Evolutionary conservation across 2,888 invertebrate genomes (phyloP).

Genomic region (Orthosia cruda): DNA sequence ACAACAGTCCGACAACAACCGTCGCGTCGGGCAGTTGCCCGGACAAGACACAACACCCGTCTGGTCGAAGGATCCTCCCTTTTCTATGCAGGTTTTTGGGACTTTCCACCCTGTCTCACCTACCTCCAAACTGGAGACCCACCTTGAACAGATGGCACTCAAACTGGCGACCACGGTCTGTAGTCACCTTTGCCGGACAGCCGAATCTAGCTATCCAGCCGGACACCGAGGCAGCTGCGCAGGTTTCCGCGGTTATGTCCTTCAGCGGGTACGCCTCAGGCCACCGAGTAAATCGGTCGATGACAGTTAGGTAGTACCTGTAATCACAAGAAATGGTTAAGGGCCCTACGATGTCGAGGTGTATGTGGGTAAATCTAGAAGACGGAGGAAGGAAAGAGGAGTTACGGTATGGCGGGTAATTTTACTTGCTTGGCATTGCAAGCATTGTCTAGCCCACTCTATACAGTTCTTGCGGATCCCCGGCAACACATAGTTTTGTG

Average conservation of each 20-base stretch:
- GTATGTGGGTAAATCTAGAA: neutral
- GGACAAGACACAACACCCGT: too few relatives aligned
- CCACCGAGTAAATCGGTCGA: neutral
- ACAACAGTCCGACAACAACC: too few relatives aligned
- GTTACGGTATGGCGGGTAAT: neutral
- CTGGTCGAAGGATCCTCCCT: too few relatives aligned
- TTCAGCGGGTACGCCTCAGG: neutral
- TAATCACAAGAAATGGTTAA: conserved; percentile 2
- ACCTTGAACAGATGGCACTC: conserved; percentile 13
- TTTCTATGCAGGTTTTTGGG: too few relatives aligned
- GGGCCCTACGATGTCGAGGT: neutral
- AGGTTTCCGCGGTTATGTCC: conserved; percentile 5
- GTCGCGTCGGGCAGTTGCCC: too few relatives aligned
- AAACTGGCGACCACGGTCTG: neutral
- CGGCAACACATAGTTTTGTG: neutral
- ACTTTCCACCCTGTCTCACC: too few relatives aligned
- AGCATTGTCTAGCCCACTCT: neutral
- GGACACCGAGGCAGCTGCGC: conserved; percentile 3
- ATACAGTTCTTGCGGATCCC: too few relatives aligned
- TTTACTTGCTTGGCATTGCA: neutral
- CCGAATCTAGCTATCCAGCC: conserved; percentile 5
- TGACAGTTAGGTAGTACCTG: conserved; percentile 2
- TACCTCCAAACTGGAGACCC: too few relatives aligned
- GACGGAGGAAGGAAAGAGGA: neutral
- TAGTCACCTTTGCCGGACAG: conserved; percentile 5